Percentiles rank a stretch among this genome's conserved stretches.
These are phyloP conservation scores for Apostichopus parvimensis DNA, from an alignment of 35 echinoderm and acorn worm species.

Conservation along the genomic window DNA sequence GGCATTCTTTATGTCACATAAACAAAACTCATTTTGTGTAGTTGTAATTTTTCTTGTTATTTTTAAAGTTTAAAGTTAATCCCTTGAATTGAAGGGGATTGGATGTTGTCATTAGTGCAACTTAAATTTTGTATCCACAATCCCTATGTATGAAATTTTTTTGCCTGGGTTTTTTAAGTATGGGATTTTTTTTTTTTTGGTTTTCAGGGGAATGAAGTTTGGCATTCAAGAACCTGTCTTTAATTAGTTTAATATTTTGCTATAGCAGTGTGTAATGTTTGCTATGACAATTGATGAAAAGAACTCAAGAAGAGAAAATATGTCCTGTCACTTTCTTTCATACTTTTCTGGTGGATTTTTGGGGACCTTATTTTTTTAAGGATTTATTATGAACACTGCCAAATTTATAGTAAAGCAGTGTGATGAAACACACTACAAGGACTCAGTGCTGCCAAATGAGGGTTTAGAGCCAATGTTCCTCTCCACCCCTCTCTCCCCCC, in stretches of 20 bases:
- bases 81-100: neutral
- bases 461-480: too few relatives aligned
- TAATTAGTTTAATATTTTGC: constrained; percentile 8
- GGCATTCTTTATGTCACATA: neutral
- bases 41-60: neutral
- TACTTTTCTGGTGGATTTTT: too few relatives aligned
- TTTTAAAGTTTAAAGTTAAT: neutral
- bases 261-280: neutral
- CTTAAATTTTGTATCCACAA: neutral
- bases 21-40: neutral
- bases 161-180: too few relatives aligned
- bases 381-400: too few relatives aligned
- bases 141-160: too few relatives aligned
- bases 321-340: too few relatives aligned
- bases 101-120: neutral
- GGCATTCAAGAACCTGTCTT: neutral
- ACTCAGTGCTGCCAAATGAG: too few relatives aligned
- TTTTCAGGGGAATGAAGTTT: neutral
- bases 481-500: too few relatives aligned
- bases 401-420: too few relatives aligned
- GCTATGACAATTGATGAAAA: neutral
- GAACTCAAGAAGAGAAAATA: neutral
- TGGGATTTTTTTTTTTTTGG: neutral
- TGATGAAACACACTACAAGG: too few relatives aligned
- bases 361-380: too few relatives aligned